Evolutionary conservation across 2,888 invertebrate species (phyloP).

Genomic region (Stenchaetothrips biformis): DNA sequence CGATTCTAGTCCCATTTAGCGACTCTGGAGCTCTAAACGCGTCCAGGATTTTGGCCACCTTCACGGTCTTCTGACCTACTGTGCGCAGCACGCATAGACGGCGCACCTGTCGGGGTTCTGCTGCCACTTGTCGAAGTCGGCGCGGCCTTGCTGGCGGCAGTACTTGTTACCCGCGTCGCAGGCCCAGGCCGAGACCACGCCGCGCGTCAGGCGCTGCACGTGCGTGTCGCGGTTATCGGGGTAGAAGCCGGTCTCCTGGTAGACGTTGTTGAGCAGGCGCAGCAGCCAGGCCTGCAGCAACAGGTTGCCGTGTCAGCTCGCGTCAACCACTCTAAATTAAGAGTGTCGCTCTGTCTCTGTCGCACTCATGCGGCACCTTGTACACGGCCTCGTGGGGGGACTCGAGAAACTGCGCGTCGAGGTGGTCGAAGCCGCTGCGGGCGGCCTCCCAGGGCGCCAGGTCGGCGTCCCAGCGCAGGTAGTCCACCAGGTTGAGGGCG

Average conservation of each 20-base stretch:
- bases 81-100: no score
- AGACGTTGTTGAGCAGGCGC: not conserved
- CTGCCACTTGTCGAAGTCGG: not conserved
- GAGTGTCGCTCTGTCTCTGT: no score
- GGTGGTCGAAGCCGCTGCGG: slow-evolving; percentile 49
- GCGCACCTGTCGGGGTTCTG: not conserved
- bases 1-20: no score
- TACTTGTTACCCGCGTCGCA: not conserved
- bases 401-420: not conserved
- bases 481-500: slow-evolving; percentile 59
- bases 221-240: not conserved
- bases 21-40: no score
- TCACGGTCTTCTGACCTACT: no score
- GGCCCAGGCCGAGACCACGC: not conserved
- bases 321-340: no score
- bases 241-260: not conserved
- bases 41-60: no score
- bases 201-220: not conserved
- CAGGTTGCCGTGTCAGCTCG: not conserved
- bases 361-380: not conserved
- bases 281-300: not conserved
- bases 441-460: slow-evolving; percentile 63
- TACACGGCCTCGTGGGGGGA: slow-evolving; percentile 9
- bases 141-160: not conserved
- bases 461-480: slow-evolving; percentile 57